phyloP scores from a whole-genome alignment of 1,140 invertebrate species.

The Polypedilum pembai region DNA sequence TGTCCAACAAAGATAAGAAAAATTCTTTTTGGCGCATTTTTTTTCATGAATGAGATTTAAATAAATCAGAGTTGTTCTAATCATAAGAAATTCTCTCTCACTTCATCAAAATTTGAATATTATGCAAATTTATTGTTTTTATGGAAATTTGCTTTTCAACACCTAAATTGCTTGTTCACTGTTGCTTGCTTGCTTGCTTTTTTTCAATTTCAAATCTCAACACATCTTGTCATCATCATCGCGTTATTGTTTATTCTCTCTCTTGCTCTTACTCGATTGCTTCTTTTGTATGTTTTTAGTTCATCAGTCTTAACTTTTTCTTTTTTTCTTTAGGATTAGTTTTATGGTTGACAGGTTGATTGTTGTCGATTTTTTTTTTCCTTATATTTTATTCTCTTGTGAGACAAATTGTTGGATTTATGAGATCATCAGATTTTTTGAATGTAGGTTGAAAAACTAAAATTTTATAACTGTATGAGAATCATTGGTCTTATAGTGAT shows the following conservation, averaged over 20 bases:
- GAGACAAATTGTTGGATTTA: no score
- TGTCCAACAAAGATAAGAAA: neutral
- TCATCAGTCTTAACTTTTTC: neutral
- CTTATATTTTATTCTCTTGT: no score
- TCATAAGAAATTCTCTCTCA: slow-evolving; percentile 19
- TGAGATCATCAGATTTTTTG: no score
- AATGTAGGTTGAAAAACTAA: no score
- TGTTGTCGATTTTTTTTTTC: neutral
- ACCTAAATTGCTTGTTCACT: neutral
- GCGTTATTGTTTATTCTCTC: neutral
- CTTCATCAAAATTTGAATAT: neutral
- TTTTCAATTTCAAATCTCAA: neutral
- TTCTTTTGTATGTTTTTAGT: neutral
- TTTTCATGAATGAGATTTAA: neutral
- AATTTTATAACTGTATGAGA: no score
- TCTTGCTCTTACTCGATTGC: neutral
- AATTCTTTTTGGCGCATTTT: neutral
- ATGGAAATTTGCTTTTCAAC: neutral
- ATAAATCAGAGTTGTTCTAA: slow-evolving; percentile 5
- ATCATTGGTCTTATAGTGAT: no score
- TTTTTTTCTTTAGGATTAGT: neutral
- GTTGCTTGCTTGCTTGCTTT: no score
- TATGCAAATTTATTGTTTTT: slow-evolving; percentile 20
- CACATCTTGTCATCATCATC: neutral
- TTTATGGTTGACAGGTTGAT: slow-evolving; percentile 15